Evolutionary conservation across 2,113 vertebrate genomes (phyloP), one percentile per base, ranked within the genome.

Genomic region (Marmota flaviventris): DNA sequence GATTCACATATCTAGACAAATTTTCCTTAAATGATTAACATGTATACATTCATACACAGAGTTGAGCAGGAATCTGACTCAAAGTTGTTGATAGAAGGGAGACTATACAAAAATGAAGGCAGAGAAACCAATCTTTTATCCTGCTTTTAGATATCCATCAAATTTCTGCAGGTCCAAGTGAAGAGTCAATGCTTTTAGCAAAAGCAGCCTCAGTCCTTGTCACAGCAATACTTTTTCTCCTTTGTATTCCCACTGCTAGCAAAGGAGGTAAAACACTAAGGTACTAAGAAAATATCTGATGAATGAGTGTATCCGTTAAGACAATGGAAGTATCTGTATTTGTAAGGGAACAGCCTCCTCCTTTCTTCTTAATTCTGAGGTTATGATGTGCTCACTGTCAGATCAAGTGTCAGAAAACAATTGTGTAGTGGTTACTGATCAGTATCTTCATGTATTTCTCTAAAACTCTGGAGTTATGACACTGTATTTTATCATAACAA

Each of bases 191-290:
- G 27, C 65, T 67, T 67, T 67, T 32, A 67, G 29, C 32, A 69
- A 16, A 69, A 16, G 13, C 12, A 69, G 32, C 65, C 5, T 34
- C 14, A 34, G 32, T 65, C 27, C 63, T 24, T 65, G 63, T 69
- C 65, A 32, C 11, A 32, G 14, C 32, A 73, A 4, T 32, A 4
- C 3, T 11, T 87, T 78, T 37, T 25, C 22, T 75, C 14, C 0
- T 10, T 1, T 93, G 6, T 16, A n/a, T 4, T 5, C 1, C 1
- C 16, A 53, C 8, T 63, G 1, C 16, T 48, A 34, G 0, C 22
- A 27, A 39, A 81, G 3, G 13, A 39, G 32, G 27, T 14, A 78
- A 84, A 84, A 76, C 32, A 75, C 1, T 51, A 63, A 53, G 8
- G 2, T 12, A 5, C 11, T 73, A 13, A 90, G 45, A 56, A 81